These are phyloP conservation scores for Noctua janthe DNA, from an alignment of 2,888 invertebrate genomes.

Conservation along the genomic window DNA sequence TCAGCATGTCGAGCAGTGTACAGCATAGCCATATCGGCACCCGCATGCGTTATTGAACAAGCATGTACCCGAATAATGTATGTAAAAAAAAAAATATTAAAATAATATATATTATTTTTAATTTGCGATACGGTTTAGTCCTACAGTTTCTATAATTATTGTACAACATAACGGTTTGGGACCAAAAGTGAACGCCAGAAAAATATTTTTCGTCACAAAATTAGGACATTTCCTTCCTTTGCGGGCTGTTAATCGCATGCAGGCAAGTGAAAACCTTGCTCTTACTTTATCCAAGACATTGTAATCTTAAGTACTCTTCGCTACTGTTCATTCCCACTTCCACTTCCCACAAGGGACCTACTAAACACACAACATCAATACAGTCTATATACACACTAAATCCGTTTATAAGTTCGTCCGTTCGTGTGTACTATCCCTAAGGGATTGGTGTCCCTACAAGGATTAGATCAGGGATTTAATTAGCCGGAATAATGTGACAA, in stretches of 20 bases:
- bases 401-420: constrained; percentile 42
- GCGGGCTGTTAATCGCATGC: background rate
- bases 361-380: constrained; percentile 33
- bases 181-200: background rate
- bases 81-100: no score
- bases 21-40: background rate
- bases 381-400: constrained; percentile 16
- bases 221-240: background rate
- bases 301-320: background rate
- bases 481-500: constrained; percentile 63
- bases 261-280: background rate
- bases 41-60: background rate
- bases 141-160: no score
- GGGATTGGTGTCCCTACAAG: constrained; percentile 46
- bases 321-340: background rate
- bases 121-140: no score
- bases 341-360: background rate
- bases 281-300: background rate
- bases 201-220: no score
- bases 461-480: constrained; percentile 62
- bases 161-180: no score
- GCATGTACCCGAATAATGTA: no score
- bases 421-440: constrained; percentile 33
- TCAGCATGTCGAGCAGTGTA: background rate
- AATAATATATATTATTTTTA: no score